Conservation (phyloP, 2,797 vertebrate species). For the Cryptoblepharus egeriae region DNA sequence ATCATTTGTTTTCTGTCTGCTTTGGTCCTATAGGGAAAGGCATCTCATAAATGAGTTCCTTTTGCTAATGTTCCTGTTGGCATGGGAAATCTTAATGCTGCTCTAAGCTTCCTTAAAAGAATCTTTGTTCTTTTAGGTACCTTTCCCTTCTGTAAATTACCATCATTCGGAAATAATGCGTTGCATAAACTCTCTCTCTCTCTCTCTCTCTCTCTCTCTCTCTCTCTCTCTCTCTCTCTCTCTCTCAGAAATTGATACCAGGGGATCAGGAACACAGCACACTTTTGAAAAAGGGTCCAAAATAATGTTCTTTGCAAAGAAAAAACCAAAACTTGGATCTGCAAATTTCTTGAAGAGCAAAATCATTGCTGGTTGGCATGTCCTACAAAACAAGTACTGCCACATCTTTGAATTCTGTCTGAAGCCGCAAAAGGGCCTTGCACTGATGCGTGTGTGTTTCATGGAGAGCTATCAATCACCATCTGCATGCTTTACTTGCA, state of each 20-base stretch:
- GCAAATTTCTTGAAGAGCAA: background rate
- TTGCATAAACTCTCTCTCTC: background rate
- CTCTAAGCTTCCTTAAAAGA: conserved; percentile 29
- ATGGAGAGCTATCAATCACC: background rate
- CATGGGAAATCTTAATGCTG: conserved; percentile 47
- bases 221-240: background rate
- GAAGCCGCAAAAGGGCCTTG: background rate
- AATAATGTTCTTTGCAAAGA: background rate
- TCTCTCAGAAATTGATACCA: background rate
- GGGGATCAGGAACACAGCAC: fast-evolving
- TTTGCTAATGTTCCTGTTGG: conserved; percentile 38
- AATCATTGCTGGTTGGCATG: background rate
- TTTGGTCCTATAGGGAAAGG: conserved; percentile 31
- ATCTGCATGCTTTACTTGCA: background rate
- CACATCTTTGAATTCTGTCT: background rate
- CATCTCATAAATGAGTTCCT: conserved; percentile 38
- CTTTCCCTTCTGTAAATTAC: conserved; percentile 17
- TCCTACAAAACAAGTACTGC: background rate
- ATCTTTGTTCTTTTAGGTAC: conserved; percentile 37
- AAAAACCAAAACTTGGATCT: background rate
- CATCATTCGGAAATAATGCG: conserved; percentile 7
- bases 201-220: background rate
- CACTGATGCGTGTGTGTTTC: background rate
- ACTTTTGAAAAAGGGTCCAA: conserved; percentile 5
- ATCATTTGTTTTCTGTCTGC: conserved; percentile 52